Conservation (phyloP, 2,888 invertebrate species). For the Serripes groenlandicus region DNA sequence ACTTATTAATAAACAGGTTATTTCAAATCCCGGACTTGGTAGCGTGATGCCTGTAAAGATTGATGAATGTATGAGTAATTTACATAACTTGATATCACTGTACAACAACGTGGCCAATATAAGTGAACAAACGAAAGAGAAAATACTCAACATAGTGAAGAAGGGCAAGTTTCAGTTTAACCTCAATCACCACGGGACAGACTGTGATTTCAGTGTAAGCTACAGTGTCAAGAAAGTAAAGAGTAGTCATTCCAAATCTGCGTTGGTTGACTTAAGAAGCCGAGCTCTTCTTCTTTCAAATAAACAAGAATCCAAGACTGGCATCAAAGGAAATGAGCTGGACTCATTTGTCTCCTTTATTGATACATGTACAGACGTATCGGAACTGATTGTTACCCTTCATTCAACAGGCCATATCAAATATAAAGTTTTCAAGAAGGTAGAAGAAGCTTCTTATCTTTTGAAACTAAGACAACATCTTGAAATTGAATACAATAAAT, state of each 20-base stretch:
- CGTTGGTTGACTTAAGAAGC: slow-evolving; percentile 67
- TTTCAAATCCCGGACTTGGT: slow-evolving; percentile 13
- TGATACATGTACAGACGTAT: slow-evolving; percentile 52
- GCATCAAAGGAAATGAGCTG: neutral
- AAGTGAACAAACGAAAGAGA: slow-evolving; percentile 72
- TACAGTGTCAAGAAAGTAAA: slow-evolving; percentile 1
- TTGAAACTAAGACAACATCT: slow-evolving; percentile 13
- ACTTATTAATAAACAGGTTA: slow-evolving; percentile 39
- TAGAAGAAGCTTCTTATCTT: slow-evolving; percentile 11
- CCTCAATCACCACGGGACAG: slow-evolving; percentile 24
- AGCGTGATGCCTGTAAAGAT: slow-evolving; percentile 58
- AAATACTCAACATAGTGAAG: slow-evolving; percentile 61
- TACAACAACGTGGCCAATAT: slow-evolving; percentile 74
- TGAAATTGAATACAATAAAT: slow-evolving; percentile 33
- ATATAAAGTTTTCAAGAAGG: slow-evolving; percentile 24
- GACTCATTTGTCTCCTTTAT: slow-evolving; percentile 34
- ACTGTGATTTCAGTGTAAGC: slow-evolving; percentile 29
- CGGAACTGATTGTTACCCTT: slow-evolving; percentile 26
- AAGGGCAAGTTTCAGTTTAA: slow-evolving; percentile 60
- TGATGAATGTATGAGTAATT: slow-evolving; percentile 62
- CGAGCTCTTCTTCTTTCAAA: slow-evolving; percentile 68
- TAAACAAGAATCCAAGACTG: slow-evolving; percentile 38
- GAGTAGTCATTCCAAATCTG: slow-evolving; percentile 1
- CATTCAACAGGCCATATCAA: slow-evolving; percentile 57
- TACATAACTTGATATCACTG: slow-evolving; percentile 69